Evolutionary conservation across 2,888 invertebrate genomes (phyloP).

Genomic region (Agriotes lineatus): DNA sequence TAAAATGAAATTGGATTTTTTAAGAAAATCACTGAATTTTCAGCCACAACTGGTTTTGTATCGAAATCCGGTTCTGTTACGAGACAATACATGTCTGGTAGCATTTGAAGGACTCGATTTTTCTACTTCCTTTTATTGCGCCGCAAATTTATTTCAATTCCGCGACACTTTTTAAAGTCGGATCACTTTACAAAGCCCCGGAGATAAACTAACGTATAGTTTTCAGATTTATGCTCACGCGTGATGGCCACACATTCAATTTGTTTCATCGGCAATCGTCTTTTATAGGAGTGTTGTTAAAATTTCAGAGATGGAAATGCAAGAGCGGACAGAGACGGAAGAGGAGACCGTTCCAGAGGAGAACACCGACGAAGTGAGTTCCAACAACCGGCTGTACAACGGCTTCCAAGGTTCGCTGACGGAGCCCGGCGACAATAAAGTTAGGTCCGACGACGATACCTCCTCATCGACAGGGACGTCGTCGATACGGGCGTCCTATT

Average conservation of each 20-base stretch:
- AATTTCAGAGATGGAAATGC: slow-evolving; percentile 73
- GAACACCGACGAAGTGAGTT: slow-evolving; percentile 59
- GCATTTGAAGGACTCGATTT: slow-evolving; percentile 52
- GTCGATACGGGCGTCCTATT: slow-evolving; percentile 28
- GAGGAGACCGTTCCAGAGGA: slow-evolving; percentile 62
- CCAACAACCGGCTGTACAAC: slow-evolving; percentile 63
- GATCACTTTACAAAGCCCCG: slow-evolving; percentile 54
- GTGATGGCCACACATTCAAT: slow-evolving; percentile 51
- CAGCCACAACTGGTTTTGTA: slow-evolving; percentile 52
- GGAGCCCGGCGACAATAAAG: slow-evolving; percentile 69
- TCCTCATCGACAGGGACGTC: slow-evolving; percentile 41
- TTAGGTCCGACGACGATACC: slow-evolving; percentile 38
- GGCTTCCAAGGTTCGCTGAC: slow-evolving; percentile 76
- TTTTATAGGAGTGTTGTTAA: slow-evolving; percentile 47
- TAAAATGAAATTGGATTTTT: slow-evolving; percentile 66
- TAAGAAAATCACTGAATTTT: slow-evolving; percentile 60
- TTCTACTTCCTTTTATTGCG: slow-evolving; percentile 59
- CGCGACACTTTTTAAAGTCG: slow-evolving; percentile 52
- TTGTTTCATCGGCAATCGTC: slow-evolving; percentile 49
- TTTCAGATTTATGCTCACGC: slow-evolving; percentile 49
- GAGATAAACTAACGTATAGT: slow-evolving; percentile 53
- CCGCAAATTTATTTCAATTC: slow-evolving; percentile 59
- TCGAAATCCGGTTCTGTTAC: slow-evolving; percentile 52
- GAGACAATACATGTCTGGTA: slow-evolving; percentile 52
- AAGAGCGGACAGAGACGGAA: slow-evolving; percentile 68